Conservation (phyloP, 1,140 invertebrate species). For the Diprion similis region DNA sequence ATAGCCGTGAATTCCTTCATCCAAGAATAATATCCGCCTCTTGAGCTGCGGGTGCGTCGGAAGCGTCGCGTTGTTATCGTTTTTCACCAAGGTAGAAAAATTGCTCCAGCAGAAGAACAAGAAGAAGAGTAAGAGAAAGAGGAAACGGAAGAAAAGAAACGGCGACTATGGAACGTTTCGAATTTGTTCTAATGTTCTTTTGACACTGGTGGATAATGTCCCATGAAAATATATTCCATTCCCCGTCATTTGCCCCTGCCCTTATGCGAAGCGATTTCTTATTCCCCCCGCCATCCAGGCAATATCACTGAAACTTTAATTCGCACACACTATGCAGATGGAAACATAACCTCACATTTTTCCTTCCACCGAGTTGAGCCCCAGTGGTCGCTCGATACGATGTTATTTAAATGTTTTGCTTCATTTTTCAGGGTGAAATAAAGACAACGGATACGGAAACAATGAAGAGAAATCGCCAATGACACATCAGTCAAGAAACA, state of each 20-base stretch:
- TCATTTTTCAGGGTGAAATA: neutral
- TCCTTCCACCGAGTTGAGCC: neutral
- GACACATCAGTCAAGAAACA: slow-evolving; percentile 8
- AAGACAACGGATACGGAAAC: neutral
- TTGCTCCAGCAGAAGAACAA: too few species aligned
- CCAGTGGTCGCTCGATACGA: slow-evolving; percentile 1
- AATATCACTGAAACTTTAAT: too few species aligned
- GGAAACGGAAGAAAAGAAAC: neutral
- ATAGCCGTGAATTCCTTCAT: neutral
- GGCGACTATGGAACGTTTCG: neutral
- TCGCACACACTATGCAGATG: neutral
- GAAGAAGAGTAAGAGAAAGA: neutral
- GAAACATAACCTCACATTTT: neutral
- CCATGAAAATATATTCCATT: too few species aligned
- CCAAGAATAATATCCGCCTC: neutral
- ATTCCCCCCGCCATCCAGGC: too few species aligned
- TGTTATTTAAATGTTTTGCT: slow-evolving; percentile 4
- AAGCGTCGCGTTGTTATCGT: too few species aligned
- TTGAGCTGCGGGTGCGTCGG: too few species aligned
- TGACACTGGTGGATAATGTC: too few species aligned
- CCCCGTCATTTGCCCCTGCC: too few species aligned
- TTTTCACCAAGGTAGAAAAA: too few species aligned
- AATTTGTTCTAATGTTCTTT: neutral
- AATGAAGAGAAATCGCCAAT: neutral
- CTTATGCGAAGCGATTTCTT: too few species aligned